phyloP scores from a whole-genome alignment of 2,888 invertebrate genomes.

The Sesia bembeciformis region DNA sequence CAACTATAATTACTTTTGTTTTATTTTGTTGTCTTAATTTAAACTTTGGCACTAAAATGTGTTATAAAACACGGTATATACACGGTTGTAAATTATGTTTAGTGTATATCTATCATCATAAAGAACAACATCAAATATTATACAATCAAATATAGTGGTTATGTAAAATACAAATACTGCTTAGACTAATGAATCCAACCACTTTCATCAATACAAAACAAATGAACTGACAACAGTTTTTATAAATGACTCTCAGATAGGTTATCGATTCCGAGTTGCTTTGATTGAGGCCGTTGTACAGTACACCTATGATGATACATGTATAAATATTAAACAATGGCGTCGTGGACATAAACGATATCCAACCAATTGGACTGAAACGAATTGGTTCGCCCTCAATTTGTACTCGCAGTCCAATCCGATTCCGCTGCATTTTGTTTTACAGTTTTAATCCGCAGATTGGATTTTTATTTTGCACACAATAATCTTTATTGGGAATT shows the following conservation, averaged over 20 bases:
- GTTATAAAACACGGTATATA: no score
- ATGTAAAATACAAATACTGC: no score
- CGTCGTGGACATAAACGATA: constrained; percentile 64
- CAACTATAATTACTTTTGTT: no score
- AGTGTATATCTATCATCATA: no score
- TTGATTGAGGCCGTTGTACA: constrained; percentile 35
- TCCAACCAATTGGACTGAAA: constrained; percentile 70
- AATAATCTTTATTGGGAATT: no score
- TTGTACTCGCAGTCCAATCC: constrained; percentile 49
- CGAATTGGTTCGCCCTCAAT: constrained; percentile 71
- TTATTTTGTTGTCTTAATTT: no score
- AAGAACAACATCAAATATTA: no score
- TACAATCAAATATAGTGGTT: no score
- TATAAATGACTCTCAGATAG: constrained; percentile 19
- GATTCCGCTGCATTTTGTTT: constrained; percentile 63
- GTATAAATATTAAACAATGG: constrained; percentile 30
- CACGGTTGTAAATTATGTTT: no score
- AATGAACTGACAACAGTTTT: neutral
- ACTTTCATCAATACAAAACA: no score
- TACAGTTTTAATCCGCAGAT: constrained; percentile 32
- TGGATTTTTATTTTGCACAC: constrained; percentile 2
- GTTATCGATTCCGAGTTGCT: constrained; percentile 38
- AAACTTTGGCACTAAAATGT: no score
- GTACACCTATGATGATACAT: constrained; percentile 27
- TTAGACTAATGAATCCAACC: no score